Evolutionary conservation across 2,797 vertebrate genomes (phyloP), one percentile per base, ranked within the genome.

Genomic region (Gephyroberyx darwinii): DNA sequence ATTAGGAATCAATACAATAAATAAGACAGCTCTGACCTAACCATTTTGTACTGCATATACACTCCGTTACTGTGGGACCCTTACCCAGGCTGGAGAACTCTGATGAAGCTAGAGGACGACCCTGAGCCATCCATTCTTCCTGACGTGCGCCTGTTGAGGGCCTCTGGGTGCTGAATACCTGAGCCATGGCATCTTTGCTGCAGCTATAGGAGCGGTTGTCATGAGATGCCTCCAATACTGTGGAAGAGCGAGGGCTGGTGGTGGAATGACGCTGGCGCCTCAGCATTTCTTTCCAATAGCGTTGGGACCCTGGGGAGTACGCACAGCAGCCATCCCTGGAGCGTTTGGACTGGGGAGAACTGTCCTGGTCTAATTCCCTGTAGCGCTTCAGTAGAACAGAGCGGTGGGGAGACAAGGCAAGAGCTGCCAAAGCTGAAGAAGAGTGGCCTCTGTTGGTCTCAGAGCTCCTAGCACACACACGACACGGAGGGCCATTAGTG

Each of bases 381-480:
- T 75, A 72, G 5, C 93, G 92, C 75, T 94, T 94, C 73, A 85
- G 89, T 33, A 90, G 65, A 47, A 75, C 10, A 1, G 83, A 70
- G 54, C 88, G 78, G 63, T 91, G 88, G 0, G 93, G 91, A 1
- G 92, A 89, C 82, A 92, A 50, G 4, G 87, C 88, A 0, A 84
- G 90, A 1, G 90, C 89, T 1, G 81, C 82, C 64, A 90, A 63
- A 2, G 83, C 45, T 0, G 74, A 66, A 0, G 80, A 83, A 0
- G 81, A 73, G 13, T 74, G 69, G 10, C 68, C 60, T 43, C 71
- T 63, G 68, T 31, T 48, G 35, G 30, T 54, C 13, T 74, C 68
- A 0, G 63, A 71, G 45, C 43, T 80, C 7, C 62, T 73, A 0
- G 53, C 78, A 31, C 92, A 93, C n/a, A 88, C 31, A 5, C 80